These are phyloP conservation scores for Lagria hirta DNA, from an alignment of 2,888 invertebrate species.

Conservation along the genomic window DNA sequence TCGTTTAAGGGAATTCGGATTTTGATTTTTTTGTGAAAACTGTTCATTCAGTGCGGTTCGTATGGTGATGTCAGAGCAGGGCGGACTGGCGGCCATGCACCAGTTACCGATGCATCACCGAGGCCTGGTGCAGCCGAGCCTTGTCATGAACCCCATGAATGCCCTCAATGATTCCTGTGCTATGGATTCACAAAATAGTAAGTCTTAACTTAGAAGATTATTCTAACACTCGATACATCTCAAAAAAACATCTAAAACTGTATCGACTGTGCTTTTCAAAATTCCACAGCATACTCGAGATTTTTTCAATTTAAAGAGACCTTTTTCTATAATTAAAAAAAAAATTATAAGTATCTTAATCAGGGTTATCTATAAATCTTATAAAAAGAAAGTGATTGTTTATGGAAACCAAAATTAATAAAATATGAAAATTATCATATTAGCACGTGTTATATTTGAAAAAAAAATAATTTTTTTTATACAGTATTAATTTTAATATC, in stretches of 20 bases:
- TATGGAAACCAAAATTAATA: no score
- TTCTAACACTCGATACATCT: not conserved
- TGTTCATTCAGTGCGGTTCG: conserved; percentile 48
- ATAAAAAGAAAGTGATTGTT: no score
- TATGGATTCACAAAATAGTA: conserved; percentile 51
- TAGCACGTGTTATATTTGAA: no score
- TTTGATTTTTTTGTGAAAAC: conserved; percentile 31
- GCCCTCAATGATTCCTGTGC: conserved; percentile 50
- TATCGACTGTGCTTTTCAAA: not conserved
- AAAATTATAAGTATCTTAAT: no score
- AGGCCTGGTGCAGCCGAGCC: conserved; percentile 62
- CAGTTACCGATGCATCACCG: conserved; percentile 61
- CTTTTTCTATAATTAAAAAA: no score
- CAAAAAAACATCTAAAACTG: no score
- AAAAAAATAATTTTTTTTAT: no score
- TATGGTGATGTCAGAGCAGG: conserved; percentile 69
- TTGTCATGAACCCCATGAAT: conserved; percentile 63
- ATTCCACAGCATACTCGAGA: no score
- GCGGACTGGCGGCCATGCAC: conserved; percentile 67
- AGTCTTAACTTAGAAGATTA: conserved; percentile 35
- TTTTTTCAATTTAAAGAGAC: no score
- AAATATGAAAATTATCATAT: no score
- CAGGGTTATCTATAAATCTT: no score
- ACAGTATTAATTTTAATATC: no score
- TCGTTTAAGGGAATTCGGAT: conserved; percentile 11